Percentiles rank a stretch among this genome's conserved stretches.
phyloP scores from a whole-genome alignment of 2,797 vertebrate species.

The Brotogeris chrysoptera region DNA sequence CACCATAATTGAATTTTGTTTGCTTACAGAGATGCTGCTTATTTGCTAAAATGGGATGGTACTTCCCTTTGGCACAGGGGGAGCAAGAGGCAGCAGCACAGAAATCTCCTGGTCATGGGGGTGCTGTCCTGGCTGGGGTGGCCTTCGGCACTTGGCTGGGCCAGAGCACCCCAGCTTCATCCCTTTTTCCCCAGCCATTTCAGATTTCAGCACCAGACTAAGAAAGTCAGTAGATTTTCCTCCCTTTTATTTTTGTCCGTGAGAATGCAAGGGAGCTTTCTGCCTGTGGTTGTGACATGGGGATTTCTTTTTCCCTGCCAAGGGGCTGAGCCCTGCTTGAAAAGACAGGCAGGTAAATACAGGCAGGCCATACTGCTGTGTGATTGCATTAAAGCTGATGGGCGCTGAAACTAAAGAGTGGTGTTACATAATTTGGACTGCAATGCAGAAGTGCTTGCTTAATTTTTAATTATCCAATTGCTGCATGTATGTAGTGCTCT shows the following conservation, averaged over 20 bases:
- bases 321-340: background rate
- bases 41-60: background rate
- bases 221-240: background rate
- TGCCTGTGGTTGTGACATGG: accelerated
- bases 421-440: conserved; percentile 66
- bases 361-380: background rate
- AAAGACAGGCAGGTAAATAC: background rate
- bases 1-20: background rate
- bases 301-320: background rate
- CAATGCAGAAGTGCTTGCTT: conserved; percentile 62
- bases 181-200: background rate
- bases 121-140: background rate
- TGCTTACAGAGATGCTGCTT: background rate
- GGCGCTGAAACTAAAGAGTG: conserved; percentile 16
- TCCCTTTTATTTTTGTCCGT: background rate
- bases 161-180: background rate
- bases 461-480: conserved; percentile 70
- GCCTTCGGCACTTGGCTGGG: background rate
- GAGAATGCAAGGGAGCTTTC: accelerated
- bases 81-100: background rate
- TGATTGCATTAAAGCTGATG: background rate
- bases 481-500: accelerated
- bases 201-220: background rate
- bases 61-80: background rate
- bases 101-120: background rate